Evolutionary conservation across 2,113 vertebrate genomes (phyloP).

Genomic region (Sus scrofa): T2T-Sscrofa CM000818.6:43480001-43480500

Average conservation of each 20-base stretch:
- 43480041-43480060: not conserved
- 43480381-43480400: slow-evolving; percentile 97
- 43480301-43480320: slow-evolving; percentile 90
- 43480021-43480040: slow-evolving; percentile 72
- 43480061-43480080: slow-evolving; percentile 78
- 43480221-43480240: slow-evolving; percentile 78
- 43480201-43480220: slow-evolving; percentile 81
- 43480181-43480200: slow-evolving; percentile 83
- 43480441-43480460: slow-evolving; percentile 84
- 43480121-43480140: slow-evolving; percentile 96
- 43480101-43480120: slow-evolving; percentile 99
- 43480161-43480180: slow-evolving; percentile 94
- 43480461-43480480: slow-evolving; percentile 85
- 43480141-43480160: slow-evolving; percentile 92
- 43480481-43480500: slow-evolving; percentile 90
- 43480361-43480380: slow-evolving; percentile 96
- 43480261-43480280: slow-evolving; percentile 91
- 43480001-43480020: slow-evolving; percentile 96
- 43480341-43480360: slow-evolving; percentile 89
- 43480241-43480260: slow-evolving; percentile 92
- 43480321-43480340: slow-evolving; percentile 88
- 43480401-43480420: slow-evolving; percentile 95
- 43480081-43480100: slow-evolving; percentile 87
- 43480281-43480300: slow-evolving; percentile 94
- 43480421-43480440: slow-evolving; percentile 89